A percentile compares a stretch with the other conserved stretches of the same genome.
phyloP scores from a whole-genome alignment of 2,888 invertebrate genomes.

The Horisme vitalbata region DNA sequence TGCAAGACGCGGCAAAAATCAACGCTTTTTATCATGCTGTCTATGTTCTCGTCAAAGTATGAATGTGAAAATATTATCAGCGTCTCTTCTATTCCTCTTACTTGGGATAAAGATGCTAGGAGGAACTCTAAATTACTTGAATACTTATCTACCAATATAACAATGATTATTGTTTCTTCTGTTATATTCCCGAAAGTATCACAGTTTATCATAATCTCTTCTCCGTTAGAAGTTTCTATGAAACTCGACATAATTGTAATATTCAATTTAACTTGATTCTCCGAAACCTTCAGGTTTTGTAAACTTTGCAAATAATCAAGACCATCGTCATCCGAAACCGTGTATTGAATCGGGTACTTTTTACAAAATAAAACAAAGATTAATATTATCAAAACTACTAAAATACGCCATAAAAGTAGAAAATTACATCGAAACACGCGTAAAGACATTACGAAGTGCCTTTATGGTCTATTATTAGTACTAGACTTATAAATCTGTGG shows the following conservation, averaged over 20 bases:
- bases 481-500: too few species aligned
- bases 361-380: background rate
- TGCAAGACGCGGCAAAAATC: slow-evolving; percentile 58
- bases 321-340: background rate
- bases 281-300: background rate
- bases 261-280: background rate
- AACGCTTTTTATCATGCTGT: slow-evolving; percentile 45
- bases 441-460: background rate
- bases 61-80: slow-evolving; percentile 60
- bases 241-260: slow-evolving; percentile 7
- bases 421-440: slow-evolving; percentile 5
- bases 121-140: slow-evolving; percentile 46
- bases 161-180: slow-evolving; percentile 47
- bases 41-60: slow-evolving; percentile 46
- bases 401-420: slow-evolving; percentile 1
- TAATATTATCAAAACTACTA: background rate
- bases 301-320: background rate
- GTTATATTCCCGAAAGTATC: slow-evolving; percentile 44
- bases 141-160: slow-evolving; percentile 46
- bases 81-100: slow-evolving; percentile 50
- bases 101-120: slow-evolving; percentile 48
- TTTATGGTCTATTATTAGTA: too few species aligned
- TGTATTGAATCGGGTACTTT: background rate
- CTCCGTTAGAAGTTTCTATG: slow-evolving; percentile 34
- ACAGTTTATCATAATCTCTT: slow-evolving; percentile 43